These are phyloP conservation scores for Atta texana DNA, from an alignment of 1,140 invertebrate species.

Conservation along the genomic window DNA sequence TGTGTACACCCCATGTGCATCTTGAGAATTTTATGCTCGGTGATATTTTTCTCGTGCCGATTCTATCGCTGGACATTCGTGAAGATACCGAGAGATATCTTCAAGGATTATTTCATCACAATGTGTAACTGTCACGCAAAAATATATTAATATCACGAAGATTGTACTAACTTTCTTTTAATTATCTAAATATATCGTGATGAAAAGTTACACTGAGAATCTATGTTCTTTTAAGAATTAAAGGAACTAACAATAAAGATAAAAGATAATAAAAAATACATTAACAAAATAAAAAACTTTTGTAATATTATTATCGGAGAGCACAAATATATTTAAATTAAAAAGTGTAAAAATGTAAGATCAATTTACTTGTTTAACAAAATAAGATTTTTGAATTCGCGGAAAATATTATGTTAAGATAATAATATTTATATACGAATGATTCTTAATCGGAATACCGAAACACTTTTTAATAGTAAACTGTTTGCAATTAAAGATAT, in stretches of 20 bases:
- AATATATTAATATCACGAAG: background rate
- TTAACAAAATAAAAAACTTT: background rate
- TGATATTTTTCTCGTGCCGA: constrained; percentile 2
- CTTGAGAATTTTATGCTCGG: constrained; percentile 20
- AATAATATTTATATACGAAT: background rate
- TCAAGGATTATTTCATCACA: background rate
- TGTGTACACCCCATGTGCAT: background rate
- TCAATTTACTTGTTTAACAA: constrained; percentile 7
- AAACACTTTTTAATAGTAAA: constrained; percentile 3
- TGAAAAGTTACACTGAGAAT: too few relatives aligned
- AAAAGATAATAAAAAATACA: background rate
- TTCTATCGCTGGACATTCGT: background rate
- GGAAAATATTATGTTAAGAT: background rate
- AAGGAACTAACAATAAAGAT: too few relatives aligned
- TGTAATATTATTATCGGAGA: background rate
- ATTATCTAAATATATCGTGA: background rate
- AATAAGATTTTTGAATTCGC: background rate
- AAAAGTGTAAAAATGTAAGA: background rate
- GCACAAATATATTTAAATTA: background rate
- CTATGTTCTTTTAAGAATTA: too few relatives aligned
- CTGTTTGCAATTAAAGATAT: background rate
- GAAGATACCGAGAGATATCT: background rate
- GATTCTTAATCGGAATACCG: background rate
- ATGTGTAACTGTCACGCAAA: background rate
- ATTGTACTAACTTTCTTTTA: background rate